Percentiles rank a stretch among this genome's conserved stretches.
phyloP scores from a whole-genome alignment of 2,797 vertebrate genomes.

The Rhinatrema bivittatum region DNA sequence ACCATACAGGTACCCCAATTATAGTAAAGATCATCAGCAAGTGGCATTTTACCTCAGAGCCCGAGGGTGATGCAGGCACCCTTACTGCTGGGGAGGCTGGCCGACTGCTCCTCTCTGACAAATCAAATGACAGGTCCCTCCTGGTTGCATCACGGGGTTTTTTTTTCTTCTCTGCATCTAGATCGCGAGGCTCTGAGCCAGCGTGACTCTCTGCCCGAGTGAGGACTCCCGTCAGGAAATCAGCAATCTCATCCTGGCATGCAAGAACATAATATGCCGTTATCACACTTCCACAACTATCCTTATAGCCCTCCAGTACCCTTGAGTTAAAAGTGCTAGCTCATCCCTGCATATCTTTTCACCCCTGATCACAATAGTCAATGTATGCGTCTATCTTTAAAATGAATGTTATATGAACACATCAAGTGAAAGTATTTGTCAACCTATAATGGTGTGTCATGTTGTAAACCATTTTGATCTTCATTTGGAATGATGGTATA shows the following conservation, averaged over 20 bases:
- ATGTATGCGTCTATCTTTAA: too few relatives aligned
- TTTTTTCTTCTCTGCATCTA: constrained; percentile 89
- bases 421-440: too few relatives aligned
- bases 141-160: constrained; percentile 57
- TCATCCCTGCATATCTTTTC: too few relatives aligned
- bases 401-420: too few relatives aligned
- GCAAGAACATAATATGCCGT: background rate
- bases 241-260: constrained; percentile 86
- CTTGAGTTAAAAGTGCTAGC: too few relatives aligned
- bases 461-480: too few relatives aligned
- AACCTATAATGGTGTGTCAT: too few relatives aligned
- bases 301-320: background rate
- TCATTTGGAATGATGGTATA: too few relatives aligned
- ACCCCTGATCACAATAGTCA: too few relatives aligned
- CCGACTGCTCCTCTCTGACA: constrained; percentile 70
- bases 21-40: too few relatives aligned
- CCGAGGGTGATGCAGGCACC: constrained; percentile 82
- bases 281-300: accelerated
- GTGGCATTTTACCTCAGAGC: constrained; percentile 86
- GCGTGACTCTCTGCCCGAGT: constrained; percentile 73
- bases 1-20: too few relatives aligned
- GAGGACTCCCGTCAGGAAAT: constrained; percentile 87
- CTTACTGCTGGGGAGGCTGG: constrained; percentile 77
- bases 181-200: constrained; percentile 78
- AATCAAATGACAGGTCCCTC: constrained; percentile 81